Conservation (phyloP, 2,797 vertebrate species). For the Philypnodon macrostomus region DNA sequence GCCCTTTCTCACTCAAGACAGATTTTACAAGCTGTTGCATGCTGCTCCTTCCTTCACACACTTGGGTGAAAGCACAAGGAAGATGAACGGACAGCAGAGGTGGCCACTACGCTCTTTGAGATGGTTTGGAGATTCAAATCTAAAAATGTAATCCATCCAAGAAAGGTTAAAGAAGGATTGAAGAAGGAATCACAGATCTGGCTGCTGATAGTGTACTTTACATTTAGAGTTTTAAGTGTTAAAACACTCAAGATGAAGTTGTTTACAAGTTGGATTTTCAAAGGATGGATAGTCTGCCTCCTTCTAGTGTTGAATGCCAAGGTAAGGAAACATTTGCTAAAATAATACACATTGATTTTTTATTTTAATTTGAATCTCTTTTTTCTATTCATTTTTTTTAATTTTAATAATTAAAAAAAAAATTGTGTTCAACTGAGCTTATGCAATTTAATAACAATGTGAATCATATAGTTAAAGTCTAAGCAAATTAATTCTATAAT, state of each 20-base stretch:
- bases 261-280: constrained; percentile 75
- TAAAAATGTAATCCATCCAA: constrained; percentile 43
- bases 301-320: constrained; percentile 68
- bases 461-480: no score
- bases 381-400: no score
- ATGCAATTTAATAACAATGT: no score
- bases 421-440: no score
- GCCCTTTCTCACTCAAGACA: constrained; percentile 17
- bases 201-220: background rate
- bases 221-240: constrained; percentile 16
- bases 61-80: constrained; percentile 53
- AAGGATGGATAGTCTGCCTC: constrained; percentile 71
- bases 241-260: constrained; percentile 66
- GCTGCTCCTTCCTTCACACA: constrained; percentile 47
- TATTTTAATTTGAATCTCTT: no score
- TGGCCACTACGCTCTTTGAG: constrained; percentile 50
- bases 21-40: constrained; percentile 60
- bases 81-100: constrained; percentile 33
- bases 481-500: no score
- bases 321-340: constrained; percentile 49
- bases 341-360: no score
- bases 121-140: constrained; percentile 30
- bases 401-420: no score
- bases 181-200: constrained; percentile 5
- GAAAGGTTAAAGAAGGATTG: constrained; percentile 11